Evolutionary conservation across 2,113 vertebrate species (phyloP), one percentile per base, ranked within the genome.

Genomic region (Thunnus maccoyii): DNA sequence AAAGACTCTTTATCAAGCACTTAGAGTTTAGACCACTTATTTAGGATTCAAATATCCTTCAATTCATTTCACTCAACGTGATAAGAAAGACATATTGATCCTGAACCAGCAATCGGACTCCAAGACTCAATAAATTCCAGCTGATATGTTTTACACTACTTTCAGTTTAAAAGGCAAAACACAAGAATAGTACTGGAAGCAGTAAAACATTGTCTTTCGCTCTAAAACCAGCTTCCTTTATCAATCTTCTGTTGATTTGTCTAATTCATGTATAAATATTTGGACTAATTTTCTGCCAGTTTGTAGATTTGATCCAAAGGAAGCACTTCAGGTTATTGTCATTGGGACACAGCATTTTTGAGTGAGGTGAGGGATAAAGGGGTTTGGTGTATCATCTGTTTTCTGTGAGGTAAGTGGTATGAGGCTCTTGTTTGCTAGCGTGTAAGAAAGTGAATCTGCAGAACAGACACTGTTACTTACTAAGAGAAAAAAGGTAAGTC

Each of bases 311-410:
- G 41, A 70, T 66, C 52, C 3, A 60, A 79, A 44, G 47, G 51
- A 65, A 52, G 48, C 56, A 52, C 22, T 47, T 77, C 4, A 50
- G 32, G 10, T 84, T 36, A 18, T 3, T 65, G 63, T 81, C 85
- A 92, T 90, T 93, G 93, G 93, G 90, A 93, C 91, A 90, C 25
- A 78, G 91, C 87, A 52, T 10, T 55, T 50, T 47, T 27, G 65
- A 80, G 90, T 67, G 72, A 76, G 55, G 78, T 78, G 87, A 46
- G 73, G 64, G 73, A 32, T 48, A 22, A 57, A 56, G 30, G 55
- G 32, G 55, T 71, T 70, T 57, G 46, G 73, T 80, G 80, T 66
- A 27, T 88, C 84, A 81, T 84, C 66, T 68, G 65, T 69, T 72
- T 48, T 72, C 72, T 65, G 79, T 84, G 63, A 67, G 36, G 88